phyloP scores from a whole-genome alignment of 2,113 vertebrate genomes.

The Megaceryle maxima region DNA sequence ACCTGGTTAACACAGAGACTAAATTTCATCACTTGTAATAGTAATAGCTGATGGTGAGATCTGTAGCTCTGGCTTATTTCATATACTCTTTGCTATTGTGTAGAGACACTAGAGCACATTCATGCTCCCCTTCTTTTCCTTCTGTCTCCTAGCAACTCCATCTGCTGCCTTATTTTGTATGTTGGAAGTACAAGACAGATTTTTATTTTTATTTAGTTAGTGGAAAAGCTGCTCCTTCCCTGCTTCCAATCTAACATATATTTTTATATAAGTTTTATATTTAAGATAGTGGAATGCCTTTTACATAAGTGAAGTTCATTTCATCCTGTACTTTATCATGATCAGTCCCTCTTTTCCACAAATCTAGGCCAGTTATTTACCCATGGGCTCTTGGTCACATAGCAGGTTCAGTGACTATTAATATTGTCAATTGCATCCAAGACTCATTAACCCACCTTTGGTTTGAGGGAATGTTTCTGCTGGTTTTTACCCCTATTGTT shows the following conservation, averaged over 20 bases:
- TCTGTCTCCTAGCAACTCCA: constrained; percentile 73
- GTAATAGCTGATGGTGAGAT: background rate
- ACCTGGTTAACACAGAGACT: background rate
- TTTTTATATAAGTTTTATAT: background rate
- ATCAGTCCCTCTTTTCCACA: background rate
- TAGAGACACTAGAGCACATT: constrained; percentile 36
- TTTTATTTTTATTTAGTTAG: constrained; percentile 16
- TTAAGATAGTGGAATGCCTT: background rate
- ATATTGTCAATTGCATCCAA: background rate
- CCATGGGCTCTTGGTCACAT: background rate
- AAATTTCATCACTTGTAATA: background rate
- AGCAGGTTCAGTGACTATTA: background rate
- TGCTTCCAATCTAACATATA: background rate
- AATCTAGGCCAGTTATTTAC: background rate
- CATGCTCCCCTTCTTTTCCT: constrained; percentile 45
- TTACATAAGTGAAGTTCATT: background rate
- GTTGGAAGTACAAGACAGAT: constrained; percentile 46
- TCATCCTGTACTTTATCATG: background rate
- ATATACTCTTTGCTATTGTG: constrained; percentile 22
- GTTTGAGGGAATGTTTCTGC: background rate
- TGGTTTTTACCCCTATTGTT: background rate
- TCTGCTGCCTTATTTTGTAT: constrained; percentile 57
- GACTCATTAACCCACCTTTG: background rate
- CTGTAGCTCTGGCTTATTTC: background rate
- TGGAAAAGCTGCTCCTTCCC: constrained; percentile 24